Percentiles rank a stretch among this genome's conserved stretches.
Conservation (phyloP, 64 coral and sea anemone genomes). For the Actinia equina region DNA sequence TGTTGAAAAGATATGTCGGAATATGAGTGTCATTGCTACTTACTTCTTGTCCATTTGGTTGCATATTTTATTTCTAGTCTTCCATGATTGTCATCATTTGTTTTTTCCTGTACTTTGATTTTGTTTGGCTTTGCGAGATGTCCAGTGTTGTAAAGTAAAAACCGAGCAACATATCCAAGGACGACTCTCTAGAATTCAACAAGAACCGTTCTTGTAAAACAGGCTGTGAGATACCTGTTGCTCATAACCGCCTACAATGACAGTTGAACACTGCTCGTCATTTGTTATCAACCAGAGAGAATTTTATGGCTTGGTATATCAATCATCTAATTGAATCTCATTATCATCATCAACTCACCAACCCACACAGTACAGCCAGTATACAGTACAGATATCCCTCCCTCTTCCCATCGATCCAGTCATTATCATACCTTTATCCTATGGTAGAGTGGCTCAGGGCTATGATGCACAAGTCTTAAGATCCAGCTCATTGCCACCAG, state of each 20-base stretch:
- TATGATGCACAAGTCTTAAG: slow-evolving; percentile 62
- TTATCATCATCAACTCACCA: neutral
- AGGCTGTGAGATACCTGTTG: neutral
- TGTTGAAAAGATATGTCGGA: neutral
- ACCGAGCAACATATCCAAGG: slow-evolving; percentile 47
- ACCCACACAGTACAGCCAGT: neutral
- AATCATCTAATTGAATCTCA: too few species aligned
- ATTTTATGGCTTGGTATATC: too few species aligned
- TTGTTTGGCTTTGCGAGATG: neutral
- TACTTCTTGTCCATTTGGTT: slow-evolving; percentile 56
- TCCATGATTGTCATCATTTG: neutral
- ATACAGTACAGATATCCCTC: neutral
- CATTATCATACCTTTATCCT: slow-evolving; percentile 67
- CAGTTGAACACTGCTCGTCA: too few species aligned
- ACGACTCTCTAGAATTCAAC: slow-evolving; percentile 67
- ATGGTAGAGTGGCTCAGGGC: slow-evolving; percentile 37
- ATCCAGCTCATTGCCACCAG: slow-evolving; percentile 73
- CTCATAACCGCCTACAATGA: neutral
- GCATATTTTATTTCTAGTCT: neutral
- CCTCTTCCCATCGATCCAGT: neutral
- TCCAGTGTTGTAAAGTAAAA: slow-evolving; percentile 65
- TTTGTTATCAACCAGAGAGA: too few species aligned
- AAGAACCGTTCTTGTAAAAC: neutral
- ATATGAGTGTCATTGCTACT: neutral
- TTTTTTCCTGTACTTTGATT: neutral